These are phyloP conservation scores for Chionis minor DNA, from an alignment of 2,113 vertebrate species.

Conservation along the genomic window DNA sequence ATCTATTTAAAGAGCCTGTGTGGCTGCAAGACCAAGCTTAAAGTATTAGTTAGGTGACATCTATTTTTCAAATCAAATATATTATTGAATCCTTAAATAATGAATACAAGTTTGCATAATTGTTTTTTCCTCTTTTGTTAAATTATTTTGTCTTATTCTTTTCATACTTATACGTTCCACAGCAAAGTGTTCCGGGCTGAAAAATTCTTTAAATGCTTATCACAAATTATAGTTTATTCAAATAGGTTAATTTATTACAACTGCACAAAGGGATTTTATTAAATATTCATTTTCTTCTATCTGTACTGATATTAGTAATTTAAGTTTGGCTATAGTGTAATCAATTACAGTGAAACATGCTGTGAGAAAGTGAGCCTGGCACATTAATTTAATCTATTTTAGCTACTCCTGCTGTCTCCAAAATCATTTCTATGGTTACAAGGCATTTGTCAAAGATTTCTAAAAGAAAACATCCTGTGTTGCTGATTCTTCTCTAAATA, in stretches of 20 bases:
- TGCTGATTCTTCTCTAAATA: conserved; percentile 40
- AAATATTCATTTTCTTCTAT: conserved; percentile 77
- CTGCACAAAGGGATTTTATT: conserved; percentile 63
- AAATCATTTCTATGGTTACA: conserved; percentile 76
- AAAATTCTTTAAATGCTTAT: conserved; percentile 45
- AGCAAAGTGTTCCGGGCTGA: background rate
- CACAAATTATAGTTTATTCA: conserved; percentile 60
- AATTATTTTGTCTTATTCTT: background rate
- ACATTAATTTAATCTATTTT: conserved; percentile 80
- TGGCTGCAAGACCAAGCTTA: background rate
- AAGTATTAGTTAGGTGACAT: background rate
- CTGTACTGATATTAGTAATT: conserved; percentile 74
- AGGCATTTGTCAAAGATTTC: conserved; percentile 71
- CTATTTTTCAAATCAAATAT: background rate
- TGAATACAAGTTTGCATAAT: background rate
- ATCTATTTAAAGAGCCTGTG: background rate
- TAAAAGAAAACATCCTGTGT: conserved; percentile 52
- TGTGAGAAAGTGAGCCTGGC: conserved; percentile 69
- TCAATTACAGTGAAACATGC: conserved; percentile 76
- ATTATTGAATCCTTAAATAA: conserved; percentile 7
- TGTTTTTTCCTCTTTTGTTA: background rate
- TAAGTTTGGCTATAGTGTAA: conserved; percentile 72
- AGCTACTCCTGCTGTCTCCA: conserved; percentile 71
- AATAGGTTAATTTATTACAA: conserved; percentile 62
- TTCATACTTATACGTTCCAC: background rate